phyloP scores from a whole-genome alignment of 1,140 invertebrate species.

The Drosophila sulfurigaster region DNA sequence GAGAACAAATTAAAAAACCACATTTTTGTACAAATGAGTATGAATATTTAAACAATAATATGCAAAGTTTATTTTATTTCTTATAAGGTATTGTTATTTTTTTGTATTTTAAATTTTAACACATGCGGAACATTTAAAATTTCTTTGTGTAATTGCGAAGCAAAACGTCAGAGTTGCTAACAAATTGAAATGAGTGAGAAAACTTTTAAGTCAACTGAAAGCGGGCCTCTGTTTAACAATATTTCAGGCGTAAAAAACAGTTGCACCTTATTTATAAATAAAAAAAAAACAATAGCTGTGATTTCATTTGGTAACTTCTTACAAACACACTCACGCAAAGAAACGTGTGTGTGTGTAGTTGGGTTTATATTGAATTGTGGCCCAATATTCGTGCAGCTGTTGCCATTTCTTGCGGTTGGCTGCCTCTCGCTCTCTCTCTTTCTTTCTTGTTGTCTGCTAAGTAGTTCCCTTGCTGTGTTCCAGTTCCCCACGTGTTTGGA shows the following conservation, averaged over 20 bases:
- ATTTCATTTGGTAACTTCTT: constrained; percentile 34
- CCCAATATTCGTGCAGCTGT: constrained; percentile 48
- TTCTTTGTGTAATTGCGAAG: too few relatives aligned
- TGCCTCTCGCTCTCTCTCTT: constrained; percentile 23
- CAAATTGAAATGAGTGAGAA: constrained; percentile 9
- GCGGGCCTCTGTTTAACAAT: not conserved
- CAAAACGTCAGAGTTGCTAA: not conserved
- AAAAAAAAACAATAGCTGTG: constrained; percentile 22
- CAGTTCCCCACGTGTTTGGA: constrained; percentile 49
- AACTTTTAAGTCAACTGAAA: not conserved
- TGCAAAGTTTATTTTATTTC: too few relatives aligned
- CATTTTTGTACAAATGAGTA: too few relatives aligned
- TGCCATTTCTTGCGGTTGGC: constrained; percentile 65
- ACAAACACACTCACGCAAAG: constrained; percentile 5
- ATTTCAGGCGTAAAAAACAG: constrained; percentile 20
- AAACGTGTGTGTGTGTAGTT: constrained; percentile 14
- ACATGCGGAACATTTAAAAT: too few relatives aligned
- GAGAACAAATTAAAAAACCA: too few relatives aligned
- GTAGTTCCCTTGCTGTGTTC: constrained; percentile 20
- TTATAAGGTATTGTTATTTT: too few relatives aligned
- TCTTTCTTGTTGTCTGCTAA: not conserved
- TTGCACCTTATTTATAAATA: constrained; percentile 28
- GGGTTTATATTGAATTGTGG: constrained; percentile 42
- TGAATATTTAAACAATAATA: too few relatives aligned
- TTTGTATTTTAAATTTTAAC: too few relatives aligned